A percentile compares a stretch with the other conserved stretches of the same genome.
phyloP scores from a whole-genome alignment of 2,888 invertebrate species.

The Microctonus brassicae region DNA sequence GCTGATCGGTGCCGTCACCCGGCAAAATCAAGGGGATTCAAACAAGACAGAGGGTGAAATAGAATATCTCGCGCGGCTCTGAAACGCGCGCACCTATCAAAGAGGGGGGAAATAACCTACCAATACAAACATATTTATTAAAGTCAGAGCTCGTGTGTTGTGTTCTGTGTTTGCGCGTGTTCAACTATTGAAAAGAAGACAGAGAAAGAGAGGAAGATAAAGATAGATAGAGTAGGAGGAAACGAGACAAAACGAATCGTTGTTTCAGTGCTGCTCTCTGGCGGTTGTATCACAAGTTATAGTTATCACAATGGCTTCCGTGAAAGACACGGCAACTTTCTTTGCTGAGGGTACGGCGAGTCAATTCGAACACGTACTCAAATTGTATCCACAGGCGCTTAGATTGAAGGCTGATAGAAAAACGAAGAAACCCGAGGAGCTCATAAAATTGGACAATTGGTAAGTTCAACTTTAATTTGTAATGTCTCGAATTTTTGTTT shows the following conservation, averaged over 20 bases:
- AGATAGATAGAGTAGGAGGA: constrained; percentile 3
- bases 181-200: constrained; percentile 6
- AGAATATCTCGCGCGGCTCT: constrained; percentile 52
- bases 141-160: not conserved
- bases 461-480: constrained; percentile 73
- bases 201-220: too few species aligned
- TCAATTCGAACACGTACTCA: constrained; percentile 90
- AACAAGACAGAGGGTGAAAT: constrained; percentile 56
- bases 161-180: not conserved
- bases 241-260: constrained; percentile 23
- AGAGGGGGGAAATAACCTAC: constrained; percentile 11
- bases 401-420: constrained; percentile 91
- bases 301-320: constrained; percentile 81
- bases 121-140: not conserved
- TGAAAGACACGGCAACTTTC: constrained; percentile 93
- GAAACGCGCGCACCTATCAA: constrained; percentile 40
- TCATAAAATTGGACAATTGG: constrained; percentile 96
- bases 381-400: constrained; percentile 92
- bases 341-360: constrained; percentile 90
- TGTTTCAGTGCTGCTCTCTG: constrained; percentile 25
- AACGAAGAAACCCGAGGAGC: constrained; percentile 93
- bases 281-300: constrained; percentile 53
- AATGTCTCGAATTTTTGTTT: not conserved
- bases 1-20: constrained; percentile 54
- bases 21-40: constrained; percentile 59